phyloP scores from a whole-genome alignment of 2,888 invertebrate genomes.

The Portevinia maculata region DNA sequence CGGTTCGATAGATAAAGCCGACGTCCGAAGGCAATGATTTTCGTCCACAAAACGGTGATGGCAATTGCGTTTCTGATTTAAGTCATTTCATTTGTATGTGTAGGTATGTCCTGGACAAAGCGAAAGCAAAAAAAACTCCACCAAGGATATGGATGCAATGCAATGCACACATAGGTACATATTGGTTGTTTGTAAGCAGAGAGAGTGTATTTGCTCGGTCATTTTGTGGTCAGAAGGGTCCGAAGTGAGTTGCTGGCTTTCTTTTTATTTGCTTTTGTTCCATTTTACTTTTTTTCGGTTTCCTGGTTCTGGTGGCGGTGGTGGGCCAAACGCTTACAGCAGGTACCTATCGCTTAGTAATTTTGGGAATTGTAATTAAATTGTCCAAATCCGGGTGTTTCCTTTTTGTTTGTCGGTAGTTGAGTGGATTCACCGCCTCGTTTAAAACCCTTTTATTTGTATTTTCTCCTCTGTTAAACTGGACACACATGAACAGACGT shows the following conservation, averaged over 20 bases:
- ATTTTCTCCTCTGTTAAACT: conserved; percentile 15
- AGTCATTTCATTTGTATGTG: not conserved
- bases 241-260: not conserved
- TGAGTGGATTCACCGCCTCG: not conserved
- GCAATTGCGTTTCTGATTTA: conserved; percentile 15
- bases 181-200: not conserved
- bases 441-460: conserved; percentile 23
- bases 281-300: not conserved
- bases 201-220: not conserved
- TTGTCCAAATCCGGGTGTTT: conserved; percentile 15
- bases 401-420: not conserved
- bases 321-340: not conserved
- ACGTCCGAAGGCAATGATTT: conserved; percentile 35
- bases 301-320: not conserved
- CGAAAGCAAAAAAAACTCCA: conserved; percentile 5
- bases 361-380: conserved; percentile 31
- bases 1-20: conserved; percentile 56
- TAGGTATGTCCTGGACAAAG: conserved; percentile 15
- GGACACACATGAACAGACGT: conserved; percentile 6
- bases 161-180: not conserved
- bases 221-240: not conserved
- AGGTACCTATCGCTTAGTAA: not conserved
- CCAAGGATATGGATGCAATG: not conserved
- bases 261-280: conserved; percentile 10
- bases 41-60: conserved; percentile 34